Percentiles rank a stretch among this genome's conserved stretches.
Conservation (phyloP, 2,797 vertebrate species). For the Galaxias olidus region DNA sequence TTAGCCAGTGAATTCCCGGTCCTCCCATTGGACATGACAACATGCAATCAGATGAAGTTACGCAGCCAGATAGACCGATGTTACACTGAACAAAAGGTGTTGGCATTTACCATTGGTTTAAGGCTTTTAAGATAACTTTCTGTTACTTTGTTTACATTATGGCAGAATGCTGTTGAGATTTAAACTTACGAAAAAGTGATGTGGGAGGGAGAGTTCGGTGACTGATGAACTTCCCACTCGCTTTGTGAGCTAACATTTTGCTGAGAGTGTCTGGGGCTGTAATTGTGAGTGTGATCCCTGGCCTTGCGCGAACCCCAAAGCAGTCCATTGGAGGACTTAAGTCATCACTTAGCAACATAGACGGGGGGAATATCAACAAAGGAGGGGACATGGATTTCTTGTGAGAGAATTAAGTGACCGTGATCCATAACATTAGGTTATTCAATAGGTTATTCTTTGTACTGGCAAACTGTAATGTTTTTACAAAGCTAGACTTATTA, state of each 20-base stretch:
- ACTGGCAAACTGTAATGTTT: too few species aligned
- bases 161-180: constrained; percentile 16
- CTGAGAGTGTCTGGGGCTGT: constrained; percentile 41
- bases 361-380: constrained; percentile 18
- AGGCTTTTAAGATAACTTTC: constrained; percentile 36
- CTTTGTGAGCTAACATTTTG: constrained; percentile 56
- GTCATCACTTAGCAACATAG: constrained; percentile 31
- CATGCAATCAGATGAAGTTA: constrained; percentile 28
- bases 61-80: not conserved
- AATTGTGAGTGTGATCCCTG: constrained; percentile 46
- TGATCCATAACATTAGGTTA: too few species aligned
- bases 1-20: constrained; percentile 31
- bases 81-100: not conserved
- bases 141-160: constrained; percentile 25
- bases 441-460: too few species aligned
- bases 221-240: constrained; percentile 62
- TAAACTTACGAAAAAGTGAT: constrained; percentile 21
- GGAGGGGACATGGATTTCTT: not conserved
- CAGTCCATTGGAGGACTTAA: constrained; percentile 52
- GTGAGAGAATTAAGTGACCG: not conserved
- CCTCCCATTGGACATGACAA: constrained; percentile 36
- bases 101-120: constrained; percentile 26
- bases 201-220: constrained; percentile 1
- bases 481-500: too few species aligned
- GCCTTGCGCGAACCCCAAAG: constrained; percentile 27